Conservation (phyloP, 2,113 vertebrate genomes). For the Campylomormyrus numenius region DNA sequence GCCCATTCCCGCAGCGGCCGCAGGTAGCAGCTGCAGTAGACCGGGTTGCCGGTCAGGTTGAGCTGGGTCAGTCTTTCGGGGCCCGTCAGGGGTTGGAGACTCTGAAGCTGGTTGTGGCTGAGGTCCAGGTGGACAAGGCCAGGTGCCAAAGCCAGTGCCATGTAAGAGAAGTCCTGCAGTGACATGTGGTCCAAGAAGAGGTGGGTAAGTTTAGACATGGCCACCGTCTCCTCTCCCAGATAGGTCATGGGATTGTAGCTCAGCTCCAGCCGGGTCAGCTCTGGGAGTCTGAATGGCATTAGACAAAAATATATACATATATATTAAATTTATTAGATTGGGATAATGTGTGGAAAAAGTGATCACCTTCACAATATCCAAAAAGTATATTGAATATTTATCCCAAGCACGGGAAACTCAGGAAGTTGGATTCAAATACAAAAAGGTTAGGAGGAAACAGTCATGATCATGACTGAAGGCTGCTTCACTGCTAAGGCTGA, state of each 20-base stretch:
- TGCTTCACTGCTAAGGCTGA: background rate
- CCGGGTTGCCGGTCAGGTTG: conserved; percentile 73
- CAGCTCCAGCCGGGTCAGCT: conserved; percentile 69
- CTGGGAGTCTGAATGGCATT: conserved; percentile 51
- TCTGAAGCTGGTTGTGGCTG: conserved; percentile 74
- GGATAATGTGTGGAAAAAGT: background rate
- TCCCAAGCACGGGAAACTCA: background rate
- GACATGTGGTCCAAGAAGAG: conserved; percentile 77
- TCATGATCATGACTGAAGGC: background rate
- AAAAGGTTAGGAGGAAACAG: background rate
- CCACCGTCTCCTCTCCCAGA: conserved; percentile 70
- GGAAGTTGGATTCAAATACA: background rate
- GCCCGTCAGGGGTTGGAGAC: conserved; percentile 68
- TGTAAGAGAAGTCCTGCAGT: conserved; percentile 73
- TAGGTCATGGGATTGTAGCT: conserved; percentile 87
- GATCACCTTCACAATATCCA: background rate
- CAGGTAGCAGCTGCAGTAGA: conserved; percentile 81
- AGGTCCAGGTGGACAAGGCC: conserved; percentile 72
- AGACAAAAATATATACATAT: conserved; percentile 1
- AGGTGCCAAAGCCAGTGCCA: conserved; percentile 69
- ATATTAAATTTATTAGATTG: background rate
- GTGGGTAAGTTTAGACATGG: conserved; percentile 74
- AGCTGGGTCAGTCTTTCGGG: conserved; percentile 57
- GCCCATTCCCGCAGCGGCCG: conserved; percentile 75
- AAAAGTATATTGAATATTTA: background rate